Evolutionary conservation across 2,888 invertebrate species (phyloP), one percentile per base, ranked within the genome.

Genomic region (Alentia gelatinosa): DNA sequence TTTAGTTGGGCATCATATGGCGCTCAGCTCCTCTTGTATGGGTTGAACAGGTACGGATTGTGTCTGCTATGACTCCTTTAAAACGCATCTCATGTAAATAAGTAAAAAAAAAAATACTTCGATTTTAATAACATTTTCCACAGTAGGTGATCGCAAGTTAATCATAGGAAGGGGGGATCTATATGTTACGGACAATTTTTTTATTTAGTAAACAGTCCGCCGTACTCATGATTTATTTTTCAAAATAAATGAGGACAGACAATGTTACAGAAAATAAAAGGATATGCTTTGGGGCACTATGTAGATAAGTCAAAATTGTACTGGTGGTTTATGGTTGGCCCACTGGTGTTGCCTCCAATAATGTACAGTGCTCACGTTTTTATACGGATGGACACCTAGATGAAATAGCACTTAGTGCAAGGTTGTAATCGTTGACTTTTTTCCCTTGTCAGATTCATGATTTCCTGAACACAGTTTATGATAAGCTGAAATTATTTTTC

Each of bases 401-500:
- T 40, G 30, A 47, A 86, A 47, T 37, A 23, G 26, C 26, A 83
- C 26, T 83, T 40, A 40, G 42, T 35, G 30, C n/a, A 39, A 40
- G 42, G 47, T 47, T 86, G 50, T 47, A 86, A 47, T 47, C 12
- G 86, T 26, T 86, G 42, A 9, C 86, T n/a, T 42, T 23, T 35
- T 35, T 79, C n/a, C 9, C 37, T 37, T 79, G 37, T 79, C 39
- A 79, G 79, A 79, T 79, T 79, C 5, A 79, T 79, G 9, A 12
- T 12, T 37, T 39, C 79, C 35, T 15, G n/a, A 79, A 79, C 35
- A 79, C 7, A 79, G 39, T n/a, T n/a, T n/a, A n/a, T 26, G 23
- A 26, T n/a, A 39, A 40, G 83, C 19, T 15, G 35, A 9, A 50
- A 26, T 86, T 86, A 86, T 86, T 86, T 86, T 86, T 79, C 35